These are phyloP conservation scores for Scomberomorus guttatus DNA, from an alignment of 2,797 vertebrate species.

Conservation along the genomic window DNA sequence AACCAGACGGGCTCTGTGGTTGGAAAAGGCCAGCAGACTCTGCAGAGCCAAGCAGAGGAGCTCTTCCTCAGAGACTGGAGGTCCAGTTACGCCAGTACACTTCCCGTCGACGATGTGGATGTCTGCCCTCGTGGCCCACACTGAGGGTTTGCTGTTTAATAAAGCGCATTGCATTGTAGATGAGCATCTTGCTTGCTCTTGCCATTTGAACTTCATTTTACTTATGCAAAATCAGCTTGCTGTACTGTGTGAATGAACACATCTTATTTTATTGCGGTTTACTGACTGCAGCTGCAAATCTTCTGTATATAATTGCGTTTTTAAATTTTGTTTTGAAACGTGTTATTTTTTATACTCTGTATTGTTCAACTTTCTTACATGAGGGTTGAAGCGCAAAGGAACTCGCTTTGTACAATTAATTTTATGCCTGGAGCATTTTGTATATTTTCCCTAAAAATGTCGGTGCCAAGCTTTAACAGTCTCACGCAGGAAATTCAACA, in stretches of 20 bases:
- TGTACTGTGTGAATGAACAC: slow-evolving; percentile 6
- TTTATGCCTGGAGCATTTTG: slow-evolving; percentile 65
- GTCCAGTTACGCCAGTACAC: slow-evolving; percentile 62
- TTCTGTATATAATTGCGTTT: slow-evolving; percentile 68
- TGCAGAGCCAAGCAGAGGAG: slow-evolving; percentile 79
- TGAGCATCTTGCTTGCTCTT: slow-evolving; percentile 16
- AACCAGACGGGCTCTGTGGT: slow-evolving; percentile 82
- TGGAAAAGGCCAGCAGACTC: slow-evolving; percentile 64
- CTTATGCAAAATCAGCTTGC: slow-evolving; percentile 45
- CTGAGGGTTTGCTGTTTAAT: slow-evolving; percentile 30
- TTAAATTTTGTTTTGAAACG: slow-evolving; percentile 25
- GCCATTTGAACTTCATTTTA: slow-evolving; percentile 48
- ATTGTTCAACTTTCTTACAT: background rate
- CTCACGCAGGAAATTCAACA: slow-evolving; percentile 9
- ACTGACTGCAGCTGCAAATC: slow-evolving; percentile 1
- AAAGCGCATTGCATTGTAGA: slow-evolving; percentile 19
- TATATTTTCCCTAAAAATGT: slow-evolving; percentile 31
- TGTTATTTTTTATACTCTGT: slow-evolving; percentile 41
- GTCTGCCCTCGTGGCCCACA: slow-evolving; percentile 47
- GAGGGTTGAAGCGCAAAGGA: background rate
- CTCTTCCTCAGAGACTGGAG: slow-evolving; percentile 87
- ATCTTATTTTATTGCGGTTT: slow-evolving; percentile 20
- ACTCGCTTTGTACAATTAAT: slow-evolving; percentile 28
- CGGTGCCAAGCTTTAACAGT: slow-evolving; percentile 5
- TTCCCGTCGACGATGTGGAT: slow-evolving; percentile 57